phyloP scores from a whole-genome alignment of 2,888 invertebrate species.

The Deilephila porcellus region DNA sequence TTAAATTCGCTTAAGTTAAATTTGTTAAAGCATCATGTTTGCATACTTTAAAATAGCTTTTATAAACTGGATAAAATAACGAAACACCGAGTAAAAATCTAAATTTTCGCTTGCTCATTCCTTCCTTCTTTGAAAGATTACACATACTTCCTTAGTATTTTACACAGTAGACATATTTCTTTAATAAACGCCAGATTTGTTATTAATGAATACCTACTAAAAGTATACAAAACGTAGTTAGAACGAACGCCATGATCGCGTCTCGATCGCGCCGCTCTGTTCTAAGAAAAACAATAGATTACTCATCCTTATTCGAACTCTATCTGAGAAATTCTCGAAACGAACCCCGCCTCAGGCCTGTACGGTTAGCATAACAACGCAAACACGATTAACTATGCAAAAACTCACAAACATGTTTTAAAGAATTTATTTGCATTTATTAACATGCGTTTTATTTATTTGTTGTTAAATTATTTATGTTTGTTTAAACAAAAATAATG shows the following conservation, averaged over 20 bases:
- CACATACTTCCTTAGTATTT: no score
- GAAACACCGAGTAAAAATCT: no score
- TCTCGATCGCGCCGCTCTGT: slow-evolving; percentile 58
- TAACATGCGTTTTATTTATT: neutral
- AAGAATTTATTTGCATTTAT: neutral
- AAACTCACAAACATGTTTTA: slow-evolving; percentile 32
- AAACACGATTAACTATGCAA: slow-evolving; percentile 31
- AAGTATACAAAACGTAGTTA: slow-evolving; percentile 22
- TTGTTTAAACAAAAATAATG: neutral
- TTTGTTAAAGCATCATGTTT: no score
- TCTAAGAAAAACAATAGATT: slow-evolving; percentile 83
- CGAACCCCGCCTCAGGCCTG: slow-evolving; percentile 63
- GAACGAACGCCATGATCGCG: slow-evolving; percentile 69
- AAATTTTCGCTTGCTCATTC: no score
- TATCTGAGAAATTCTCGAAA: slow-evolving; percentile 79
- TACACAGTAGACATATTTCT: no score
- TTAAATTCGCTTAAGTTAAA: no score
- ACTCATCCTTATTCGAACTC: slow-evolving; percentile 81
- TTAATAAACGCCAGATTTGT: no score
- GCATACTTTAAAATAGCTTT: no score
- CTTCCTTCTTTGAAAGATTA: no score
- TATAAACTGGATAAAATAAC: no score
- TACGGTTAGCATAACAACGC: slow-evolving; percentile 63
- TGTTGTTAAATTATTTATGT: neutral
- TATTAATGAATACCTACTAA: neutral